A percentile compares a stretch with the other conserved stretches of the same genome.
These are phyloP conservation scores for Solen grandis DNA, from an alignment of 1,140 invertebrate species.

Conservation along the genomic window DNA sequence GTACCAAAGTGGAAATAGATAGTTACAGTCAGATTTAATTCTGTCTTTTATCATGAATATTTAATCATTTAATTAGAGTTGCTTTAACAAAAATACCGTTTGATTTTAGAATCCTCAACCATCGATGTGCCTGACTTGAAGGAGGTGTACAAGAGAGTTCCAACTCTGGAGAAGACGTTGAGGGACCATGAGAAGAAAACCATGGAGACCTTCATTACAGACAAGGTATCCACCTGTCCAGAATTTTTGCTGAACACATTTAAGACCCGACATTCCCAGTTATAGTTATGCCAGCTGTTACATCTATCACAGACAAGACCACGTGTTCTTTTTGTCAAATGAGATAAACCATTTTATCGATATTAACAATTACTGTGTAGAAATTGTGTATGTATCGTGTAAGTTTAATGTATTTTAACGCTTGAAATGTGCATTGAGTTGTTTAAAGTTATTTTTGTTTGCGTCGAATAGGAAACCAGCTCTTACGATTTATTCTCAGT, in stretches of 20 bases:
- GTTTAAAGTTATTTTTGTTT: too few relatives aligned
- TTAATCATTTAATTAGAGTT: too few relatives aligned
- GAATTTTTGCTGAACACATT: neutral
- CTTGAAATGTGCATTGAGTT: too few relatives aligned
- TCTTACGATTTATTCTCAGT: too few relatives aligned
- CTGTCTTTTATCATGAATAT: too few relatives aligned
- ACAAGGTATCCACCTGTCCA: constrained; percentile 45
- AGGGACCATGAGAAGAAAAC: constrained; percentile 55
- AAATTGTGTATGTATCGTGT: neutral
- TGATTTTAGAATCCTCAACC: constrained; percentile 40
- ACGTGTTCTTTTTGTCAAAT: neutral
- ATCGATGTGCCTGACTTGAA: constrained; percentile 33
- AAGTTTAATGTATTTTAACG: neutral
- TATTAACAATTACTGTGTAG: neutral
- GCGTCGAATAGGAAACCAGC: too few relatives aligned
- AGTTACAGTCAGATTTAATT: too few relatives aligned
- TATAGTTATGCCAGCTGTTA: neutral
- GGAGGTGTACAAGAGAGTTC: constrained; percentile 56
- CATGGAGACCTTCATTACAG: constrained; percentile 53
- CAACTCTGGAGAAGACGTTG: constrained; percentile 42
- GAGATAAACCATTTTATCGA: neutral
- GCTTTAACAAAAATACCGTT: too few relatives aligned
- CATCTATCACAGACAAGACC: neutral
- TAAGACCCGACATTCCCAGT: too few relatives aligned
- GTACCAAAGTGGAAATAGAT: too few relatives aligned